Evolutionary conservation across 2,797 vertebrate species (phyloP), one percentile per base, ranked within the genome.

Genomic region (Chloroceryle amazona): DNA sequence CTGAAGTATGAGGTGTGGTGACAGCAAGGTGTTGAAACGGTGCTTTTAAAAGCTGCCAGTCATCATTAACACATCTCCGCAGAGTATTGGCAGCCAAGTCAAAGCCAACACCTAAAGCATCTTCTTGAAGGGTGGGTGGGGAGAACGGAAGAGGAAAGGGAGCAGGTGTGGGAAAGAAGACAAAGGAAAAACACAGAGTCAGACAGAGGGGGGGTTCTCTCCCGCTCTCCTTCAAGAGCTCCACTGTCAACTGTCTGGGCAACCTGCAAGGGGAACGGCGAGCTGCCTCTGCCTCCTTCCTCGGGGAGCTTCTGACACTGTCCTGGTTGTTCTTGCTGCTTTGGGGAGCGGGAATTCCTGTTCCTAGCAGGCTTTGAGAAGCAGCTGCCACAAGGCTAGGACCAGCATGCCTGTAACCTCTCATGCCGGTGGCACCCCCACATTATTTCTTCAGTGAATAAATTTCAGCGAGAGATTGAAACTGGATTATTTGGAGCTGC

Each of bases 1-100:
- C 93, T 95, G 93, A 96, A 95, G 96, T 90, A 96, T 95, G 96
- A 96, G 97, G 97, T n/a, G 88, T 91, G 96, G 94, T 94, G 75
- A 95, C 81, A 97, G 92, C 88, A 81, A 97, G 96, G 96, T 96
- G 97, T 96, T 94, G 96, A 97, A 97, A 95, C 37, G 26, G 76
- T 7, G 72, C 94, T 96, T 82, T 93, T 89, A 89, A 91, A 91
- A 81, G 70, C 92, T 95, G 97, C 95, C 98, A 97, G 73, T 98
- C 96, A 96, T 89, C 86, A 83, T 98, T 98, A 97, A 89, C 81
- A 86, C 93, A 84, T 88, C 72, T 84, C 90, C 10, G 22, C 65
- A 49, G 91, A 93, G 83, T 33, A 28, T 11, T 87, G 91, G 96
- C 95, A 81, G 51, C 54, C 23, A 15, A 91, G 81, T 74, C 84